These are phyloP conservation scores for Leptosomus discolor DNA, from an alignment of 2,113 vertebrate species.

Conservation along the genomic window DNA sequence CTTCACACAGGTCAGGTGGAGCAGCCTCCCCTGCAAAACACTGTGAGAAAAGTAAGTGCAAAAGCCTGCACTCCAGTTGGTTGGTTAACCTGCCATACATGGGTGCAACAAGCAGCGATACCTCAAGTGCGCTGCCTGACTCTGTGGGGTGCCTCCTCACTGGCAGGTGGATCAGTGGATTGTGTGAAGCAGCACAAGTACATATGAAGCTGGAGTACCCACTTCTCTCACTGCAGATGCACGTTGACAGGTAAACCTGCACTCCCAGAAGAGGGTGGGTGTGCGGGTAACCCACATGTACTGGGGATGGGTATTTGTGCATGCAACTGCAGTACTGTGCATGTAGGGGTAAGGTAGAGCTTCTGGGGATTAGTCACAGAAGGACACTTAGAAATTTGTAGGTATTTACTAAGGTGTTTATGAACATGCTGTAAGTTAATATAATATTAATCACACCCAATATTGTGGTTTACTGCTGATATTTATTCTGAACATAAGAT, in stretches of 20 bases:
- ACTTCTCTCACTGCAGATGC: not conserved
- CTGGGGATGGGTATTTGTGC: not conserved
- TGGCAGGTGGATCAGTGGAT: not conserved
- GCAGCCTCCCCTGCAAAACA: not conserved
- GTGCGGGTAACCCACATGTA: not conserved
- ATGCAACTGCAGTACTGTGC: accelerated
- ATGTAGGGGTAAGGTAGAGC: not conserved
- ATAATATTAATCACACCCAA: not conserved
- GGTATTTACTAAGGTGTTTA: not conserved
- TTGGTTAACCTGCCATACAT: accelerated
- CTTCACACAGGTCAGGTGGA: not conserved
- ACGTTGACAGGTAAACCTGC: not conserved
- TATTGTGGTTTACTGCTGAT: not conserved
- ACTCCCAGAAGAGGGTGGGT: not conserved
- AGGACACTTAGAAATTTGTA: not conserved
- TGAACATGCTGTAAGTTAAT: not conserved
- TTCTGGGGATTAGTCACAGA: not conserved
- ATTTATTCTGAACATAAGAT: not conserved
- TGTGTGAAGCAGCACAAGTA: not conserved
- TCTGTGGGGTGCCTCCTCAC: no score
- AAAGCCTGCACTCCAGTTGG: not conserved
- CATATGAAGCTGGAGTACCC: not conserved
- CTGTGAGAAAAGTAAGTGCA: no score
- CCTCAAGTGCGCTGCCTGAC: accelerated
- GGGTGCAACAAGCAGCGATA: not conserved